Percentiles rank a stretch among this genome's conserved stretches.
These are phyloP conservation scores for Grantiella picta DNA, from an alignment of 2,113 vertebrate genomes.

Conservation along the genomic window DNA sequence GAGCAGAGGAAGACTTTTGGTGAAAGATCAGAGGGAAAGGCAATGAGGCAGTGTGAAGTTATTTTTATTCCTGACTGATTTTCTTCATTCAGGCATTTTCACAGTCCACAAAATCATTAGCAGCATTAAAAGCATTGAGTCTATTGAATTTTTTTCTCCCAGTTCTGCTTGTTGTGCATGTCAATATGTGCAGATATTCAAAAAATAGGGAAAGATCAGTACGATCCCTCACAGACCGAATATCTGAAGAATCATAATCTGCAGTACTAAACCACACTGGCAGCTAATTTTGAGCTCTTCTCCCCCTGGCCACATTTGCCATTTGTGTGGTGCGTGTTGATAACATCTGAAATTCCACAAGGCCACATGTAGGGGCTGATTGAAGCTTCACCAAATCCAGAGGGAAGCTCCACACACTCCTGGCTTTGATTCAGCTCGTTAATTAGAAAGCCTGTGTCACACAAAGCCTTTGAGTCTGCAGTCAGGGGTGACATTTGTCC, in stretches of 20 bases:
- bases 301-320: background rate
- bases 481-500: background rate
- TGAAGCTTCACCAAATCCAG: background rate
- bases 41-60: background rate
- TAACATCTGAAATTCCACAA: background rate
- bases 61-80: constrained; percentile 21
- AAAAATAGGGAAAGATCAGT: background rate
- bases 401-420: background rate
- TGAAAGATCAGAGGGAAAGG: constrained; percentile 5
- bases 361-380: background rate
- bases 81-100: background rate
- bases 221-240: background rate
- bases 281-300: background rate
- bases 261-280: background rate
- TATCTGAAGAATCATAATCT: background rate
- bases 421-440: background rate
- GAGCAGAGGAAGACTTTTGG: background rate
- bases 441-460: background rate
- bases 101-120: background rate
- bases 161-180: background rate
- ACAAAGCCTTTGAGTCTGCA: background rate
- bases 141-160: background rate
- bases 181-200: background rate
- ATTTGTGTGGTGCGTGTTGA: background rate
- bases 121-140: background rate